phyloP scores from a whole-genome alignment of 2,888 invertebrate species.

The Resseliella maxima region DNA sequence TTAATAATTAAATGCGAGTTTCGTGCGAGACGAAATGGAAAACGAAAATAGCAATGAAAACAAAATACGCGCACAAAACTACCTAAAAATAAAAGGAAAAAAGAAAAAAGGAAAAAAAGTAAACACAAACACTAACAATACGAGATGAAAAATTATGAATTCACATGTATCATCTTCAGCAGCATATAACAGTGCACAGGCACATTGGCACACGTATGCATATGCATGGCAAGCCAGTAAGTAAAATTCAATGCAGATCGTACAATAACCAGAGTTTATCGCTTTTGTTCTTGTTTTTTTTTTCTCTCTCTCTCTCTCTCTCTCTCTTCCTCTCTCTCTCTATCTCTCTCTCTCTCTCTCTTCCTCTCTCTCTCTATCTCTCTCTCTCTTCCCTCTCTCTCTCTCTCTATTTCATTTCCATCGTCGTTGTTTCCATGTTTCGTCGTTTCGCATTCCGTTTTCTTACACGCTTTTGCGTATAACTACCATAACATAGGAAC shows the following conservation, averaged over 20 bases:
- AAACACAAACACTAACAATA: neutral
- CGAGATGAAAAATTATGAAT: constrained; percentile 45
- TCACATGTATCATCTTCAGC: constrained; percentile 48
- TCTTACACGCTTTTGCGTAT: constrained; percentile 35
- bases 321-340: no score
- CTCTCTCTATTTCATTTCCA: constrained; percentile 25
- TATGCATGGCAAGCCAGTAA: neutral
- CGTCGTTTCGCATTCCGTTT: neutral
- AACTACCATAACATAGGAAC: constrained; percentile 6
- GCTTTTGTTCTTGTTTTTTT: constrained; percentile 29
- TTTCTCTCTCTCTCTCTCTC: no score
- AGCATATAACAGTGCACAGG: neutral
- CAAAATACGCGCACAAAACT: neutral
- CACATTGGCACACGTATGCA: neutral
- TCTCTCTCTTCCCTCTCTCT: no score
- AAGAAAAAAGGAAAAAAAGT: neutral
- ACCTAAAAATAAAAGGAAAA: neutral
- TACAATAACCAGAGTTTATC: constrained; percentile 50
- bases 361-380: no score
- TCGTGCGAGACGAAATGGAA: constrained; percentile 48
- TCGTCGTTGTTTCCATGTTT: neutral
- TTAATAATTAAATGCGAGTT: constrained; percentile 41
- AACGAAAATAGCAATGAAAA: constrained; percentile 44
- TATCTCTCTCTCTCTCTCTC: no score
- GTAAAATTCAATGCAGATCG: constrained; percentile 39